Percentiles rank a stretch among this genome's conserved stretches.
Conservation (phyloP, 23 tunicate species). For the Trididemnum miniatum region DNA sequence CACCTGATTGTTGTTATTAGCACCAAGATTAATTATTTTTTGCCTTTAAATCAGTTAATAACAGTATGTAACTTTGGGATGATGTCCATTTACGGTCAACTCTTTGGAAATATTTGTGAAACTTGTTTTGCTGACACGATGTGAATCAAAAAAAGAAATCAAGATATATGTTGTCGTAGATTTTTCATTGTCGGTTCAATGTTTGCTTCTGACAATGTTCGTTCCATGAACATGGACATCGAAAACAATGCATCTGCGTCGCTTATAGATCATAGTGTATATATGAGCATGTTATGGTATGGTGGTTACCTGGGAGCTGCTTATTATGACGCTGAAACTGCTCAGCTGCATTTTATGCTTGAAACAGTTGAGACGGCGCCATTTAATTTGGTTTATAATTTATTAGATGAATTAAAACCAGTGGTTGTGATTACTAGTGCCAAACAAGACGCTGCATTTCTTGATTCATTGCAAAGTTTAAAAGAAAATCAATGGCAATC, state of each 20-base stretch:
- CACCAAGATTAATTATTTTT: too few relatives aligned
- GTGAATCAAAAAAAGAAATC: too few relatives aligned
- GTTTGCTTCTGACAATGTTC: too few relatives aligned
- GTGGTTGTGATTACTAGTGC: slow-evolving; percentile 64
- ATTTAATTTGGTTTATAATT: slow-evolving; percentile 32
- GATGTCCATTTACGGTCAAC: too few relatives aligned
- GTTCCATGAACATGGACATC: background rate
- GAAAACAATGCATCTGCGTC: background rate
- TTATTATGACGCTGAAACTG: slow-evolving; percentile 78
- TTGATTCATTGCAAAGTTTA: slow-evolving; percentile 22
- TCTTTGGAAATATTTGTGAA: too few relatives aligned
- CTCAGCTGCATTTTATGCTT: slow-evolving; percentile 46
- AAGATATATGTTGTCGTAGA: too few relatives aligned
- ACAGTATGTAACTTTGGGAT: too few relatives aligned
- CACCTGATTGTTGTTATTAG: too few relatives aligned
- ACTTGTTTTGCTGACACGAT: too few relatives aligned
- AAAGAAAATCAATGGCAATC: background rate
- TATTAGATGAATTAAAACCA: slow-evolving; percentile 67
- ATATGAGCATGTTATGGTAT: slow-evolving; percentile 59
- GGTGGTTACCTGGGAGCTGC: slow-evolving; percentile 73
- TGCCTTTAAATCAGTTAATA: too few relatives aligned
- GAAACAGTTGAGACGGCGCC: slow-evolving; percentile 57
- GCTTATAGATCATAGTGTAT: background rate
- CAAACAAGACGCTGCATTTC: slow-evolving; percentile 57
- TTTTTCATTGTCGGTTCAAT: too few relatives aligned